Conservation (phyloP, 2,797 vertebrate species). For the Diplodus puntazzo region DNA sequence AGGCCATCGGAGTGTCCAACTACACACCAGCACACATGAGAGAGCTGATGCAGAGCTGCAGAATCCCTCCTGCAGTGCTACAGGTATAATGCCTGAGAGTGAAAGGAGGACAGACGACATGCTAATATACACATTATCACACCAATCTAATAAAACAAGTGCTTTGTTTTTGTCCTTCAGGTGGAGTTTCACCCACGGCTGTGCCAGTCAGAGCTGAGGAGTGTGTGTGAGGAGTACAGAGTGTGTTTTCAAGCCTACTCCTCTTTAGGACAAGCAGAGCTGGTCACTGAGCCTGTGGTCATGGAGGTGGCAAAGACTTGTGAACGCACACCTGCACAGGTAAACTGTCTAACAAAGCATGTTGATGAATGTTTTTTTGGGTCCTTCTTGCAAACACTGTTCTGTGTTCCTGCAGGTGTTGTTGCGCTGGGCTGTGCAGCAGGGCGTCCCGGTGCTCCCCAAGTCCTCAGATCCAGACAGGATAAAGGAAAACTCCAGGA, state of each 20-base stretch:
- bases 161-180: constrained; percentile 57
- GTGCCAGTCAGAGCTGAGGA: constrained; percentile 81
- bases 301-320: constrained; percentile 75
- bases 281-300: constrained; percentile 80
- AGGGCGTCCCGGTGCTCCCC: constrained; percentile 85
- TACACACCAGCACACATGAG: constrained; percentile 86
- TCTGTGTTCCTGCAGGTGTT: constrained; percentile 74
- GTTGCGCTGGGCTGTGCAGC: constrained; percentile 87
- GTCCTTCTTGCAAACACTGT: neutral
- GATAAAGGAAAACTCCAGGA: constrained; percentile 78
- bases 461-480: constrained; percentile 83
- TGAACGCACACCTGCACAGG: constrained; percentile 83
- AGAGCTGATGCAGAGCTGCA: constrained; percentile 82
- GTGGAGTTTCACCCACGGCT: constrained; percentile 89
- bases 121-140: neutral
- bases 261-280: constrained; percentile 84
- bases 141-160: neutral
- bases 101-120: neutral
- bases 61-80: constrained; percentile 83
- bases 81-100: constrained; percentile 60
- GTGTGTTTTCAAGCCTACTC: constrained; percentile 90
- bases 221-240: constrained; percentile 78
- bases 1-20: constrained; percentile 89
- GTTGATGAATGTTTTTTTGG: neutral
- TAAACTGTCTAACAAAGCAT: constrained; percentile 51